These are phyloP conservation scores for Oxystoma pomonae DNA, from an alignment of 2,888 invertebrate species.

Conservation along the genomic window DNA sequence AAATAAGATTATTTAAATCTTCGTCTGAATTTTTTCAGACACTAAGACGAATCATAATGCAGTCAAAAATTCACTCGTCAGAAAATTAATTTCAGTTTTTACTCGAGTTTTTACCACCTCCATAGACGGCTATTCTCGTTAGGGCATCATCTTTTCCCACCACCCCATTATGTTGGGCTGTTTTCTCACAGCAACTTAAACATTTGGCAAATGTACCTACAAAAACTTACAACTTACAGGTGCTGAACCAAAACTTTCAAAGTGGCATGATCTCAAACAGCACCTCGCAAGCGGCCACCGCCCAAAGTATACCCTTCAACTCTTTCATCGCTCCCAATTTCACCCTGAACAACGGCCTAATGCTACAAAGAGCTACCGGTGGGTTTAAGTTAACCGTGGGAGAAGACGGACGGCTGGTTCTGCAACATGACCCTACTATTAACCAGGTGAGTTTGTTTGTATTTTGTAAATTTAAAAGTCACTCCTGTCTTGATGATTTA, in stretches of 20 bases:
- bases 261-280: conserved; percentile 41
- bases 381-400: conserved; percentile 62
- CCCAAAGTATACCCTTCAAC: conserved; percentile 38
- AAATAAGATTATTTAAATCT: too few species aligned
- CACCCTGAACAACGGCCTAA: conserved; percentile 45
- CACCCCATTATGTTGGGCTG: background rate
- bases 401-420: conserved; percentile 63
- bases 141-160: too few species aligned
- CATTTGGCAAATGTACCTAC: too few species aligned
- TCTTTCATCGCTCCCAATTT: conserved; percentile 44
- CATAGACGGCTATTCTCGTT: too few species aligned
- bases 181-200: background rate
- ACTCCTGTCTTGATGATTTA: too few species aligned
- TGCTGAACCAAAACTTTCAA: conserved; percentile 47
- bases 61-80: too few species aligned
- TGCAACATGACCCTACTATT: conserved; percentile 60
- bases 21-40: too few species aligned
- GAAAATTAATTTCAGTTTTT: too few species aligned
- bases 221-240: too few species aligned
- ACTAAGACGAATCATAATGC: too few species aligned
- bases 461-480: too few species aligned
- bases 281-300: conserved; percentile 33
- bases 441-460: conserved; percentile 47
- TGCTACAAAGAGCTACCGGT: conserved; percentile 53
- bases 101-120: too few species aligned